Conservation (phyloP, 2,888 invertebrate species). For the Chromoteleia sp. region DNA sequence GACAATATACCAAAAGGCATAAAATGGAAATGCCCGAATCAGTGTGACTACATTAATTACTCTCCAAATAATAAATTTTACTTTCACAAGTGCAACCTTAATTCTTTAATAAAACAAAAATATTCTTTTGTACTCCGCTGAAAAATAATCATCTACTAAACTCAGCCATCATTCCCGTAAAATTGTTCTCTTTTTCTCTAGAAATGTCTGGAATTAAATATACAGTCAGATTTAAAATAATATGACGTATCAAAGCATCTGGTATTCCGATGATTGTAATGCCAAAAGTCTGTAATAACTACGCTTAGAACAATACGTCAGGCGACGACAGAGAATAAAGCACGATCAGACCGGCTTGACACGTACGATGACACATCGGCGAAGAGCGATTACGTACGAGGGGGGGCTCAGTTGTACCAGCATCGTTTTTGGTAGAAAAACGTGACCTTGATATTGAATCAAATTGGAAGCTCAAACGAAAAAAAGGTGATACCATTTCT, state of each 20-base stretch:
- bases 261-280: conserved; percentile 74
- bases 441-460: conserved; percentile 75
- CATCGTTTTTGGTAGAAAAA: conserved; percentile 75
- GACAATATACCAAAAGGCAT: too few relatives aligned
- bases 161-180: too few relatives aligned
- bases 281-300: conserved; percentile 74
- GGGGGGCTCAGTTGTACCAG: conserved; percentile 73
- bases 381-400: conserved; percentile 74
- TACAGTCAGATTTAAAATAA: conserved; percentile 68
- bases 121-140: too few relatives aligned
- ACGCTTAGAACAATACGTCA: conserved; percentile 69
- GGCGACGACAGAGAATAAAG: conserved; percentile 35
- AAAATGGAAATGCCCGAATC: too few relatives aligned
- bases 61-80: too few relatives aligned
- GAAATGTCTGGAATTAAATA: too few relatives aligned
- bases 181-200: not conserved
- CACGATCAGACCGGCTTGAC: conserved; percentile 67
- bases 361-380: conserved; percentile 76
- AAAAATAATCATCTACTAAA: too few relatives aligned
- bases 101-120: too few relatives aligned
- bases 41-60: too few relatives aligned
- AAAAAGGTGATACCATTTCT: conserved; percentile 11
- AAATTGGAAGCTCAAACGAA: conserved; percentile 66
- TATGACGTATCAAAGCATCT: conserved; percentile 72
- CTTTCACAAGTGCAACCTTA: too few relatives aligned